Percentiles rank a stretch among this genome's conserved stretches.
Conservation (phyloP, 2,797 vertebrate genomes). For the Oreochromis mossambicus region DNA sequence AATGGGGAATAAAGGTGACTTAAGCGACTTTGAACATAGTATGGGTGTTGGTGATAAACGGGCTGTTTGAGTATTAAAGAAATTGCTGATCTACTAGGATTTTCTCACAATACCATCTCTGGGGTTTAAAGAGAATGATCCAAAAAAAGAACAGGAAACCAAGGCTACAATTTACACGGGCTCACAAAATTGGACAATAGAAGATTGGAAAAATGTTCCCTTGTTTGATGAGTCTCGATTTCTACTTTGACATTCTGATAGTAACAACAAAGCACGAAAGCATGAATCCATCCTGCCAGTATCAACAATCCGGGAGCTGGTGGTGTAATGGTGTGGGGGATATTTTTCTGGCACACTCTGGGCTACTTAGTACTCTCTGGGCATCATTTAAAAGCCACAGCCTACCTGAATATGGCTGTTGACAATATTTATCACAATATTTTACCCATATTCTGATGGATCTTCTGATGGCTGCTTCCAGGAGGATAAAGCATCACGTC, state of each 20-base stretch:
- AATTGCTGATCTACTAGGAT: not conserved
- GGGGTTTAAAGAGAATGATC: not conserved
- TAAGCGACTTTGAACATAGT: not conserved
- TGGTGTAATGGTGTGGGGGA: not conserved
- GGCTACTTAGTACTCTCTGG: not conserved
- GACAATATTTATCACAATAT: not conserved
- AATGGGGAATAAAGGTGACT: not conserved
- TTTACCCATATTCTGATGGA: not conserved
- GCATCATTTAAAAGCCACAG: not conserved
- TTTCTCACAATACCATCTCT: not conserved
- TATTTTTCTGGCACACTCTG: not conserved
- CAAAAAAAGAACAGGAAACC: accelerated
- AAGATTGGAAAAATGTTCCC: not conserved
- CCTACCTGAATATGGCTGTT: not conserved
- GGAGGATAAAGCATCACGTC: accelerated
- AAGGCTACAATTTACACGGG: accelerated
- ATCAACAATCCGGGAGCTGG: not conserved
- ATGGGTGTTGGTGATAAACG: accelerated
- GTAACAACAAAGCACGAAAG: not conserved
- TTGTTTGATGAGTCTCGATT: not conserved
- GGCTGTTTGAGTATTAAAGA: not conserved
- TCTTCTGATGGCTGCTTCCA: not conserved
- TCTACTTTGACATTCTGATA: not conserved
- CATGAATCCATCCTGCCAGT: not conserved
- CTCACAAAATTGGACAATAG: not conserved